Evolutionary conservation across 1,140 invertebrate species (phyloP).

Genomic region (Lasioglossum albipes): DNA sequence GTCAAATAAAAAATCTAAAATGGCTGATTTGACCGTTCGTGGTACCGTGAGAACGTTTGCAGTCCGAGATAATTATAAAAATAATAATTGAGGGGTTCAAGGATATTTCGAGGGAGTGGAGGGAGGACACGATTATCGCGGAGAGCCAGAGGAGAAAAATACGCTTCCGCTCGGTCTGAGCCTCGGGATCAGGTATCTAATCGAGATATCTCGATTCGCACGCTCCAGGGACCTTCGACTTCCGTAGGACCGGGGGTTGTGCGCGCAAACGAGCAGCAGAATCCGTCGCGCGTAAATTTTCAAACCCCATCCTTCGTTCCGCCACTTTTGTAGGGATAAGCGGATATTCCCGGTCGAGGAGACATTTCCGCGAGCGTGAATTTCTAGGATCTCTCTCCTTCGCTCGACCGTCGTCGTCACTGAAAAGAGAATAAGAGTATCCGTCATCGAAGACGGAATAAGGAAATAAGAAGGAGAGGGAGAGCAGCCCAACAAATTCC

Average conservation of each 20-base stretch:
- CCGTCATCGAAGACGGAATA: no score
- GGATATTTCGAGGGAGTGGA: no score
- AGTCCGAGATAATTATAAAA: no score
- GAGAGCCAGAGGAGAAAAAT: conserved; percentile 25
- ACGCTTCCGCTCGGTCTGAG: conserved; percentile 40
- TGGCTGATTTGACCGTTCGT: no score
- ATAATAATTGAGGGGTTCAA: no score
- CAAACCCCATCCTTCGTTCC: conserved; percentile 12
- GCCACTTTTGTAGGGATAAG: conserved; percentile 28
- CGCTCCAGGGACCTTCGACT: conserved; percentile 56
- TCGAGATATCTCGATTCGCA: conserved; percentile 59
- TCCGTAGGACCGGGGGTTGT: conserved; percentile 34
- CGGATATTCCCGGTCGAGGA: conserved; percentile 25
- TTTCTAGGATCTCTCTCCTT: conserved; percentile 34
- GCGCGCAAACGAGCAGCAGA: conserved; percentile 57
- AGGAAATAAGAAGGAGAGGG: no score
- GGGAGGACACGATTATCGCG: no score
- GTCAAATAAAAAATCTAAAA: no score
- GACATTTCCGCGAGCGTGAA: conserved; percentile 44
- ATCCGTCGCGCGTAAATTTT: conserved; percentile 64
- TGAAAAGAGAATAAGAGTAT: neutral
- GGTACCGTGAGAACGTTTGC: no score
- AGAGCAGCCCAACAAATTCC: no score
- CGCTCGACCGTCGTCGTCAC: neutral
- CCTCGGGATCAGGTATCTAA: conserved; percentile 49